Base-by-base conservation (phyloP, 2,113 vertebrate species). In the Ardeotis arabs region DNA sequence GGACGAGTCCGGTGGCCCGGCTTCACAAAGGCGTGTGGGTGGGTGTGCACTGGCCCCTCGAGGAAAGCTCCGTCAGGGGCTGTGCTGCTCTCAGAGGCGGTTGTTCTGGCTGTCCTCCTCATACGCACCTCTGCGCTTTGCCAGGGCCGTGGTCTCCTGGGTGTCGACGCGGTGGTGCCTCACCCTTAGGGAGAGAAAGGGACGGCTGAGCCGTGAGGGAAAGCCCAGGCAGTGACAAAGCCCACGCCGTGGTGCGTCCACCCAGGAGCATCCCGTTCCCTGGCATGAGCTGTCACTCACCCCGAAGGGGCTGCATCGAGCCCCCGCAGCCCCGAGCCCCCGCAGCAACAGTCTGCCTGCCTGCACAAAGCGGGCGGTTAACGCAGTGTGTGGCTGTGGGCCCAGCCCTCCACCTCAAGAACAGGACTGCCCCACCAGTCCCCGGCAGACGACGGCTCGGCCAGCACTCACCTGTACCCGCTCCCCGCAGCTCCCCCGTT, bases 101-200 rank as follows among this genome's bases (percentile, higher is more conserved):
- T 94, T 93, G 77, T 96, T 97, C 89, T 97, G 94, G 50, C 89
- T 83, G 12, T 97, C 94, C 22, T 97, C 93, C 62, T 91, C 83
- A 28, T 77, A 75, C 0, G 28, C 8, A 5, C 85, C 85, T 95
- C 97, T 96, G 95, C 95, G 87, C 90, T 96, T 93, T 56, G 92
- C 89, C 87, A 85, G 75, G 7, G 82, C 63, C 45, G 37, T 2
- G 49, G 91, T 73, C 78, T 96, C 97, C 88, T 96, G 96, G 63
- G 39, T 93, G 93, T 90, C 80, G 18, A 44, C 86, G 41, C 69
- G 95, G 69, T 95, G 95, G 33, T 66, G 84, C 60, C 93, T 97
- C 62, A 93, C 95, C 96, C 98, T 98, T 84, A 17, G 70, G 79
- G 72, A 68, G 8, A 86, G 66, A 95, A 84, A 73, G 56, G 58